Evolutionary conservation across 2,888 invertebrate genomes (phyloP), one percentile per base, ranked within the genome.

Genomic region (Lithophane leautieri): DNA sequence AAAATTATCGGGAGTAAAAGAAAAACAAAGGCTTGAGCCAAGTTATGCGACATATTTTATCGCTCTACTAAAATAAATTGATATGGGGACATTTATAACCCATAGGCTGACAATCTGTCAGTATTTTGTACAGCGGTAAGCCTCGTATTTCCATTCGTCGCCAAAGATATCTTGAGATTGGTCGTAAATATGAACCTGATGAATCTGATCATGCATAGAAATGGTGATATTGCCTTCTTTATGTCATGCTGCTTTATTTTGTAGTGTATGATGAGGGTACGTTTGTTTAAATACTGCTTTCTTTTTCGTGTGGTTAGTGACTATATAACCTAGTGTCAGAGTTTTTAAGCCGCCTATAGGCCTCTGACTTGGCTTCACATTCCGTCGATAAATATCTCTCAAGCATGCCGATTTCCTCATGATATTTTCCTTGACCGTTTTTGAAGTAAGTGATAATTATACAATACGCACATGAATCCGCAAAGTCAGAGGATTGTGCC

Each of bases 31-130:
- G 19, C 60, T 63, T 69, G 12, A 34, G 14, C 28, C 19, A 40
- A 67, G 44, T 79, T 70, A 61, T 84, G 78, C 61, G 40, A 34
- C 34, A 77, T 76, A 66, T 47, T 73, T 79, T 73, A 73, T 79
- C n/a, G 61, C 52, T 34, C 54, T 28, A 72, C 69, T 83, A 54
- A 83, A 73, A 79, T 34, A 68, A 79, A 79, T 83, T 79, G 84
- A 83, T 83, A 79, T 73, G 25, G n/a, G 42, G 34, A 71, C 58
- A 69, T 82, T 71, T 75, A 75, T 82, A 69, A 58, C 70, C 34
- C 68, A 82, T 84, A 65, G 68, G 56, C 65, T 84, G 81, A 69
- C 80, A 62, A 79, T 81, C 70, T 73, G 80, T 83, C 80, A 83
- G 60, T 62, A 52, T 79, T 58, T 79, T 70, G 66, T 70, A 70